Evolutionary conservation across 2,888 invertebrate species (phyloP), one percentile per base, ranked within the genome.

Genomic region (Hemithea aestivaria): DNA sequence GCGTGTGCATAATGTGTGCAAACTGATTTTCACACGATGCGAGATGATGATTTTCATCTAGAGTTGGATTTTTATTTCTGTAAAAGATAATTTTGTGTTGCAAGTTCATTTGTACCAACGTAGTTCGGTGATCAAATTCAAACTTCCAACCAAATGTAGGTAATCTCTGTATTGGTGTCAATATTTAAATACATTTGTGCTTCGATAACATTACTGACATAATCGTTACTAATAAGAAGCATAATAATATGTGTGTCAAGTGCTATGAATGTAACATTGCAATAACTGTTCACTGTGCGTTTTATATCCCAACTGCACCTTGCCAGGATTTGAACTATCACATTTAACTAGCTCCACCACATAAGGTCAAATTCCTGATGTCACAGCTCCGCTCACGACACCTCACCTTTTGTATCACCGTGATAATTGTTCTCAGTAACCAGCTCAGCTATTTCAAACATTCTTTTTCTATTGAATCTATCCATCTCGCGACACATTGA

Each of bases 1-100:
- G 72, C 72, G 69, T 70, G 74, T 57, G 51, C 56, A 55, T 63
- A 66, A 66, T 72, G 71, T 69, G 71, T 75, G 67, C 64, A 55
- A 63, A 60, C 51, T 59, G 66, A 68, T 74, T 67, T 73, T 79
- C 72, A 71, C 73, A 77, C 73, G 77, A 66, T 43, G 49, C 51
- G 40, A 58, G 45, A 55, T 56, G 61, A 58, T 58, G 53, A 56
- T 65, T 58, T 40, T 42, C 40, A 46, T 44, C 32, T 40, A 26
- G 30, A 30, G 20, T 29, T n/a, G 7, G 36, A 27, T 41, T 29
- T 43, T 39, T 22, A 40, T 44, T 27, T 22, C 23, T 30, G 24
- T 7, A 32, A 29, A 21, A 20, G 22, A 10, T 31, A 24, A 10
- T 12, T 26, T 33, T 33, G 20, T 27, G 7, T 27, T 27, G 7